A percentile compares a stretch with the other conserved stretches of the same genome.
These are phyloP conservation scores for Argyresthia albistria DNA, from an alignment of 2,888 invertebrate genomes.

Conservation along the genomic window DNA sequence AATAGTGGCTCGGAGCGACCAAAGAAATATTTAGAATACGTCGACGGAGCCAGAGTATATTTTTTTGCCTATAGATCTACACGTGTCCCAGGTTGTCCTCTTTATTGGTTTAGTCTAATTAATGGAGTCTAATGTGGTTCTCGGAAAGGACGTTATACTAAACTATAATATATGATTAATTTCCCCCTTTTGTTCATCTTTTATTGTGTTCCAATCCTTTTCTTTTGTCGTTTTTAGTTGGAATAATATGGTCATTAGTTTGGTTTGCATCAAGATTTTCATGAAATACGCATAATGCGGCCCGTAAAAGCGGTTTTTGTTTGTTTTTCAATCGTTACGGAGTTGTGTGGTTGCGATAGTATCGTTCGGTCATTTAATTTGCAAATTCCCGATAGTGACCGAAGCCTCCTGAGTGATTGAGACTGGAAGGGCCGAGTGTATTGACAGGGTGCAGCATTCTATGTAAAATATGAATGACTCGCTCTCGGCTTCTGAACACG, in stretches of 20 bases:
- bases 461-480: constrained; percentile 67
- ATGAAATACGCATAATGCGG: background rate
- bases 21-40: constrained; percentile 68
- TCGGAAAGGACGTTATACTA: constrained; percentile 29
- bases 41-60: constrained; percentile 17
- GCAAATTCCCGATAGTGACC: constrained; percentile 46
- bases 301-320: background rate
- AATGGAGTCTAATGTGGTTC: constrained; percentile 57
- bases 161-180: constrained; percentile 47
- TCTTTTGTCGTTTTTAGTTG: too few species aligned
- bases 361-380: constrained; percentile 48
- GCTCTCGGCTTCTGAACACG: constrained; percentile 23
- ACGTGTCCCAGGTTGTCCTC: constrained; percentile 61
- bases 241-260: too few species aligned
- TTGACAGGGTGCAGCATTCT: constrained; percentile 60
- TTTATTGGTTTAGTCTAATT: constrained; percentile 68
- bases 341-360: constrained; percentile 19
- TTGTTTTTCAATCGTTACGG: background rate
- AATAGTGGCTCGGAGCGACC: constrained; percentile 40
- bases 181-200: constrained; percentile 11
- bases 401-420: constrained; percentile 55
- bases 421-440: constrained; percentile 39
- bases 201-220: too few species aligned
- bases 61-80: constrained; percentile 33
- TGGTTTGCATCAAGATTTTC: background rate